Conservation (phyloP, 2,797 vertebrate genomes). For the Odontamblyopus rebecca region DNA sequence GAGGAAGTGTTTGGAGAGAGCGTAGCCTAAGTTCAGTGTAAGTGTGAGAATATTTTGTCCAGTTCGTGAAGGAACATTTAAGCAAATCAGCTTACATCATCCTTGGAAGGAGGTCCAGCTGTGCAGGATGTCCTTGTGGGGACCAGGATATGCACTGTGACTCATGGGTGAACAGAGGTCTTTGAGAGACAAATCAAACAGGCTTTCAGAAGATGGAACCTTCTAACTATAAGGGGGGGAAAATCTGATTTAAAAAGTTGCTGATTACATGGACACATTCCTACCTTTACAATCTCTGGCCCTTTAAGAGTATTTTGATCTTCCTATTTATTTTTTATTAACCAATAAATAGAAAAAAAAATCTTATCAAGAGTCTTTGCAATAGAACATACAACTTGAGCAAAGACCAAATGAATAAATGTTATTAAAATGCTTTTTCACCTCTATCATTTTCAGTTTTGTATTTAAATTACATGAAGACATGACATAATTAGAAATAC, state of each 20-base stretch:
- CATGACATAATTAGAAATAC: not conserved
- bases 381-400: no score
- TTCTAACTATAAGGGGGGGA: no score
- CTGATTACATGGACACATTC: no score
- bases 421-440: not conserved
- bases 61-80: not conserved
- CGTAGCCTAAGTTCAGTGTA: no score
- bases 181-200: not conserved
- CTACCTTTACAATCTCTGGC: no score
- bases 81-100: not conserved
- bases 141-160: not conserved
- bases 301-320: no score
- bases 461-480: not conserved
- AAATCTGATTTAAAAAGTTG: no score
- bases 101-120: not conserved
- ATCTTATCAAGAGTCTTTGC: no score
- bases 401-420: not conserved
- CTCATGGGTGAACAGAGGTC: not conserved
- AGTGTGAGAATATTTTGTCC: not conserved
- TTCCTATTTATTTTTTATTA: no score
- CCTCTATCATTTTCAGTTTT: not conserved
- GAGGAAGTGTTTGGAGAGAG: not conserved
- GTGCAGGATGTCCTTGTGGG: conserved; percentile 10
- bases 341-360: no score
- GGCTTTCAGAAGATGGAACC: not conserved